Evolutionary conservation across 2,888 invertebrate species (phyloP).

Genomic region (Agrochola circellaris): DNA sequence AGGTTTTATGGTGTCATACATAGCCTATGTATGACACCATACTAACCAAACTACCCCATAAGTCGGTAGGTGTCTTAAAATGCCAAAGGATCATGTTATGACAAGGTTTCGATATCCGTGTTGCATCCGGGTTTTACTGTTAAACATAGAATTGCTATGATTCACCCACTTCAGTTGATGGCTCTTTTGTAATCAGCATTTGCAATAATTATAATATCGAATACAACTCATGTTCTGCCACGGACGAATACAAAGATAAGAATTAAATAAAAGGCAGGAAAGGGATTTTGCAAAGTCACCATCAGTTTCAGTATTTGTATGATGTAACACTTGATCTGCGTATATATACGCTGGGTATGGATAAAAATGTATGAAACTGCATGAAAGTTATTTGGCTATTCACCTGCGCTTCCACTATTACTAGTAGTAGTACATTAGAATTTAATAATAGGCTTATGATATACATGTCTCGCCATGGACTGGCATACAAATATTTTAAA

Average conservation of each 20-base stretch:
- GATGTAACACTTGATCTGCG: background rate
- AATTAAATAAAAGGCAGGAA: background rate
- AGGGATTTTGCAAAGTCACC: background rate
- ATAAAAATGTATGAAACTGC: background rate
- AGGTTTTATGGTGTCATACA: too few relatives aligned
- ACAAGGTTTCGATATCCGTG: background rate
- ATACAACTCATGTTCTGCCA: background rate
- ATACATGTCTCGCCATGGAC: too few relatives aligned
- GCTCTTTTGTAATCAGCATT: background rate
- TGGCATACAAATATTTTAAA: too few relatives aligned
- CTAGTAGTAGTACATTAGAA: too few relatives aligned
- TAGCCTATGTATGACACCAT: too few relatives aligned
- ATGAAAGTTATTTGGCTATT: background rate
- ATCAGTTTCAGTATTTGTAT: background rate
- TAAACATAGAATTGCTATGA: constrained; percentile 4
- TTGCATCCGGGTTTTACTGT: background rate
- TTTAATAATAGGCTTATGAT: too few relatives aligned
- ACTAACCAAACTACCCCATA: background rate
- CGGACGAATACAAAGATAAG: background rate
- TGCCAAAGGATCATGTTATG: background rate
- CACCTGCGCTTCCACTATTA: background rate
- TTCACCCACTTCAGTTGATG: background rate
- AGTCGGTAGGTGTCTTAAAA: background rate
- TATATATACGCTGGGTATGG: background rate
- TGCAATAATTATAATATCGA: background rate